These are phyloP conservation scores for Naso thynnoides DNA, from an alignment of 2,797 vertebrate genomes.

Conservation along the genomic window DNA sequence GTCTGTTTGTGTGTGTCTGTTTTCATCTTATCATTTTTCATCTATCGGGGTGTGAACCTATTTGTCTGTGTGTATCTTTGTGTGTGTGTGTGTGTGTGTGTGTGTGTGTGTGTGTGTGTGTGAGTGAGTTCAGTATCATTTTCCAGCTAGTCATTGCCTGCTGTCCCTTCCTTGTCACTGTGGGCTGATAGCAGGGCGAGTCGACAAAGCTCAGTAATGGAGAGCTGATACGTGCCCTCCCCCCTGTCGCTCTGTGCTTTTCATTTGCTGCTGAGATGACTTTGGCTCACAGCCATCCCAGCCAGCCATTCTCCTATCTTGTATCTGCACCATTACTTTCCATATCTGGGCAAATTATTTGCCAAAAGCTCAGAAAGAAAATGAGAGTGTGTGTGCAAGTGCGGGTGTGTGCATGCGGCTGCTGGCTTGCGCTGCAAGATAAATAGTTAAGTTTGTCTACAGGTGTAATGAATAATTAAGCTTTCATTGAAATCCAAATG, in stretches of 20 bases:
- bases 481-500: conserved; percentile 44
- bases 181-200: conserved; percentile 65
- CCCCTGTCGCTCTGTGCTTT: conserved; percentile 53
- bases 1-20: conserved; percentile 20
- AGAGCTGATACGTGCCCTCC: conserved; percentile 63
- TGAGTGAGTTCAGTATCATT: conserved; percentile 54
- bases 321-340: conserved; percentile 71
- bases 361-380: conserved; percentile 60
- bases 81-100: conserved; percentile 1
- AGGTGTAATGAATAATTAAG: conserved; percentile 35
- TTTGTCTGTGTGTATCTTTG: conserved; percentile 52
- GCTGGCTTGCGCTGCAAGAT: neutral
- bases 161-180: conserved; percentile 72
- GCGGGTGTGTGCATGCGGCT: neutral
- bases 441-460: conserved; percentile 36
- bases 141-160: conserved; percentile 58
- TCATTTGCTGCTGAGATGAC: conserved; percentile 78
- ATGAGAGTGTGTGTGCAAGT: neutral
- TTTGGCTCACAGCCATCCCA: conserved; percentile 72
- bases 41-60: conserved; percentile 47
- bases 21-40: conserved; percentile 37
- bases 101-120: conserved; percentile 15
- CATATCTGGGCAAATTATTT: conserved; percentile 72
- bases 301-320: conserved; percentile 69
- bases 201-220: conserved; percentile 74